These are phyloP conservation scores for Pardosa pseudoannulata DNA, from an alignment of 2,888 invertebrate species.

Conservation along the genomic window DNA sequence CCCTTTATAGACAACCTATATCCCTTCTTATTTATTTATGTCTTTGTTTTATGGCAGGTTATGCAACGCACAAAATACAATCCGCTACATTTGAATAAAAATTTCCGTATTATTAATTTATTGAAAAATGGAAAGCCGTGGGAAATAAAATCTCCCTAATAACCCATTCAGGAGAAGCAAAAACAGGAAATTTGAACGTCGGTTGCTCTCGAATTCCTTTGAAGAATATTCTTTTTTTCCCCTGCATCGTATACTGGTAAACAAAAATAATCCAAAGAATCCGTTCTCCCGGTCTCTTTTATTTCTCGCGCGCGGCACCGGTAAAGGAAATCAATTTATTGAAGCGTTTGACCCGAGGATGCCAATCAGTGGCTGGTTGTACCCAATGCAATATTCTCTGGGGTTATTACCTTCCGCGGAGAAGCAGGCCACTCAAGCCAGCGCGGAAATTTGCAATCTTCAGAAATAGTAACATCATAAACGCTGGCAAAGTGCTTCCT, in stretches of 20 bases:
- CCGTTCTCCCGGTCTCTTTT: neutral
- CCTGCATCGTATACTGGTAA: neutral
- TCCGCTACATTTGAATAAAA: too few species aligned
- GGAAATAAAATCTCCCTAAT: neutral
- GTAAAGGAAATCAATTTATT: slow-evolving; percentile 71
- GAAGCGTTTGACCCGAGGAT: slow-evolving; percentile 69
- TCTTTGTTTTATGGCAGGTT: too few species aligned
- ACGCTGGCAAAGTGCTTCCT: slow-evolving; percentile 4
- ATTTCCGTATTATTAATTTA: too few species aligned
- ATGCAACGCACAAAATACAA: too few species aligned
- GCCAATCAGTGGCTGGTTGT: slow-evolving; percentile 48
- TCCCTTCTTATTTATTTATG: too few species aligned
- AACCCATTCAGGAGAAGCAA: neutral
- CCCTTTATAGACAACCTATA: too few species aligned
- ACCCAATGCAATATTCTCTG: slow-evolving; percentile 31
- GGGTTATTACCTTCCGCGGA: slow-evolving; percentile 42
- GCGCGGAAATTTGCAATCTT: slow-evolving; percentile 18
- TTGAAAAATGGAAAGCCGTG: neutral
- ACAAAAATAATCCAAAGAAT: slow-evolving; percentile 13
- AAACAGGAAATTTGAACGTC: neutral
- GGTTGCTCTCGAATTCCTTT: neutral
- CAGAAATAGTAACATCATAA: slow-evolving; percentile 13
- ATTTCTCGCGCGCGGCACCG: slow-evolving; percentile 10
- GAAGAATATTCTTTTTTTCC: neutral
- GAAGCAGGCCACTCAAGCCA: slow-evolving; percentile 50